Evolutionary conservation across 2,113 vertebrate genomes (phyloP), one percentile per base, ranked within the genome.

Genomic region (Eptesicus fuscus): DNA sequence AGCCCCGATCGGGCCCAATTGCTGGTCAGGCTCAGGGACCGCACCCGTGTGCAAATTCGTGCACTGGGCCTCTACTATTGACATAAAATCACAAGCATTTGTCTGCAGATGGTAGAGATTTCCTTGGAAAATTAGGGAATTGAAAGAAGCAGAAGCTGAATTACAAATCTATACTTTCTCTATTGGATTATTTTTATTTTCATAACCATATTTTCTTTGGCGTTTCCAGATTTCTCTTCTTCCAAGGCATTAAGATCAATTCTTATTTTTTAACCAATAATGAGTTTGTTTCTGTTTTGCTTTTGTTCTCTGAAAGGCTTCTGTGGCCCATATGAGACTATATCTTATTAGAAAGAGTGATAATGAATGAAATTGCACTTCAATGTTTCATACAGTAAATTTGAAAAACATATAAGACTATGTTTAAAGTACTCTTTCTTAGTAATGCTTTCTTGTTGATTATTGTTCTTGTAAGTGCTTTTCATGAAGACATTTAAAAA

Each of bases 401-500:
- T 70, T 78, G 61, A 88, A 35, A 67, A 95, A 40, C 76, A 70
- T 40, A 30, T 73, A 95, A 83, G 74, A 79, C 91, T 98, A 79
- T 95, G 96, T 98, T 95, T 96, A 95, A 97, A 96, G 77, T 84
- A 85, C 70, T 89, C 53, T 96, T 97, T 91, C 44, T 7, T 79
- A 94, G 83, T 47, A 95, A 97, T 90, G 93, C 18, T 95, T 94
- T 84, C 23, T 95, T 97, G 53, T 88, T 97, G 90, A 92, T 97
- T 97, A 92, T 78, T 74, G 79, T 94, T 95, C 70, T 96, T 96
- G 88, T 96, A 96, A 80, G 93, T 87, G 95, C 94, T 97, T 96
- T 95, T 97, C 88, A 96, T 83, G n/a, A 88, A 88, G 96, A 84
- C 47, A 47, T 76, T 73, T 35, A 44, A 70, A 83, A 73, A 69